phyloP scores from a whole-genome alignment of 1,140 invertebrate species.

The Chlorops oryzae region DNA sequence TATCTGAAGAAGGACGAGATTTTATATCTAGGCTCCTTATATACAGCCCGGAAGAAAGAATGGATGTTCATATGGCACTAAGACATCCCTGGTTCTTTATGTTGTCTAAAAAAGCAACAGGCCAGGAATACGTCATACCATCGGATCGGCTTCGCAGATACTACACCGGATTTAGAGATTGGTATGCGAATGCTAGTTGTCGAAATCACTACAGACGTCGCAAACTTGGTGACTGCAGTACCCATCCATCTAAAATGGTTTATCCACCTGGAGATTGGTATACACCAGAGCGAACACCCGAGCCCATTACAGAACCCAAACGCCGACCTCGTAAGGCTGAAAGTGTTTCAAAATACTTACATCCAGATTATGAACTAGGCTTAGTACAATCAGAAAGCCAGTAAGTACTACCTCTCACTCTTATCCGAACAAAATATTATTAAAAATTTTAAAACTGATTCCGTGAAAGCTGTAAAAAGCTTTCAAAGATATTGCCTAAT shows the following conservation, averaged over 20 bases:
- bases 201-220: conserved; percentile 76
- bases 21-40: conserved; percentile 78
- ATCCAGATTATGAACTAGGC: conserved; percentile 77
- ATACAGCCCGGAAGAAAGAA: conserved; percentile 64
- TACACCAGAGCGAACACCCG: conserved; percentile 66
- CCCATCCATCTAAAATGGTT: conserved; percentile 88
- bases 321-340: conserved; percentile 55
- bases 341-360: conserved; percentile 65
- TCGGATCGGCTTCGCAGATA: conserved; percentile 71
- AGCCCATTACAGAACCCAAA: conserved; percentile 49
- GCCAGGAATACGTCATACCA: conserved; percentile 64
- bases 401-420: too few species aligned
- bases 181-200: conserved; percentile 84
- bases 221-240: conserved; percentile 73
- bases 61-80: conserved; percentile 73
- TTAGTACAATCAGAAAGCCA: conserved; percentile 78
- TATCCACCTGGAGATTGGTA: conserved; percentile 80
- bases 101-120: conserved; percentile 56
- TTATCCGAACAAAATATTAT: too few species aligned
- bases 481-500: too few species aligned
- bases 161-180: conserved; percentile 73
- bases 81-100: conserved; percentile 82
- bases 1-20: conserved; percentile 77
- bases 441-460: too few species aligned
- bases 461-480: too few species aligned